A percentile compares a stretch with the other conserved stretches of the same genome.
phyloP scores from a whole-genome alignment of 2,888 invertebrate species.

The Drosophila austrosaltans region DNA sequence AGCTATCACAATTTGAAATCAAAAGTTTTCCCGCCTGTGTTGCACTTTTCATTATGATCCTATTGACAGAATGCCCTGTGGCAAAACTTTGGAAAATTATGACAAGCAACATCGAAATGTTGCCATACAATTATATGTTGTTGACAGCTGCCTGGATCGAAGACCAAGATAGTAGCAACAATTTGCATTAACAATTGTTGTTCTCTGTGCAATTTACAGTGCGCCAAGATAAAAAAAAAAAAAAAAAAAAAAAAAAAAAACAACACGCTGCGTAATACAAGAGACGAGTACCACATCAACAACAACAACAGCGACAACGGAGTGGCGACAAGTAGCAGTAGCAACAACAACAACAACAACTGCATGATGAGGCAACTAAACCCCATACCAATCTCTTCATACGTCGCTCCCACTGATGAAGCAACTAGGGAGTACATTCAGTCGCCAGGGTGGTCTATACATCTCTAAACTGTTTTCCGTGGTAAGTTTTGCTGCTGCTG shows the following conservation, averaged over 20 bases:
- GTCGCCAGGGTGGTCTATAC: conserved; percentile 57
- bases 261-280: conserved; percentile 28
- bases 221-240: conserved; percentile 51
- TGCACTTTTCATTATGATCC: neutral
- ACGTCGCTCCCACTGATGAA: conserved; percentile 26
- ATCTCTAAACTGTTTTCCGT: conserved; percentile 38
- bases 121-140: conserved; percentile 53
- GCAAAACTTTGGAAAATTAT: conserved; percentile 54
- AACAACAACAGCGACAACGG: conserved; percentile 45
- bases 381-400: neutral
- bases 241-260: conserved; percentile 44
- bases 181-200: conserved; percentile 54
- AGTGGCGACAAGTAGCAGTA: conserved; percentile 52
- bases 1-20: neutral
- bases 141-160: conserved; percentile 59
- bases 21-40: conserved; percentile 1
- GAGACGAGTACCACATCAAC: conserved; percentile 53
- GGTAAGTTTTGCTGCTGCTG: conserved; percentile 38
- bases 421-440: conserved; percentile 34
- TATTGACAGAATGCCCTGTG: conserved; percentile 28
- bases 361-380: conserved; percentile 11
- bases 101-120: conserved; percentile 57
- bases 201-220: conserved; percentile 56
- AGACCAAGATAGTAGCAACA: conserved; percentile 57
- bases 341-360: conserved; percentile 47